Base-by-base conservation (phyloP, 2,113 vertebrate species). In the Calyptomena viridis region DNA sequence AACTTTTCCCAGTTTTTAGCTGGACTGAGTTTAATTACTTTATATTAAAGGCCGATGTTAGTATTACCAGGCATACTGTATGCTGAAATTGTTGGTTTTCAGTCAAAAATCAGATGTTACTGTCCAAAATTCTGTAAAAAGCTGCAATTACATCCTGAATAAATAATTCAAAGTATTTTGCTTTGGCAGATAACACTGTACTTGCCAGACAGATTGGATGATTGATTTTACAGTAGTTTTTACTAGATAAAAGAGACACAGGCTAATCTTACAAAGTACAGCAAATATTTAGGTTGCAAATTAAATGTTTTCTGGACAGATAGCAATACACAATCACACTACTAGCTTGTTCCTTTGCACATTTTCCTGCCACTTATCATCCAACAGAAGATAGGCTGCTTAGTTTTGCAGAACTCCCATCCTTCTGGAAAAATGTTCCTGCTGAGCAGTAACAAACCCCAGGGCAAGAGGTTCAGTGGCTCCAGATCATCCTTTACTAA, bases 271-370 rank as follows among this genome's bases (percentile, higher is more conserved):
- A 11, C 42, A 53, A 73, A 87, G 21, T 20, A 76, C 5, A 30
- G 52, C 44, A 94, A 87, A 83, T 55, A 69, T 68, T 77, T 76
- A 82, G 60, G 42, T 93, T 91, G 69, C 39, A 92, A 86, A 90
- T 72, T 9, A 83, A 71, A 87, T 23, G 3, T 42, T 78, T 89
- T 66, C 44, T 92, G 66, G 86, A 63, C 35, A 73, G 31, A 35
- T 40, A 72, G 60, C n/a, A 59, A 52, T 33, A 75, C 39, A 42
- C 63, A 53, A 64, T 72, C 33, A 83, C 39, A 39, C 15, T 74
- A 67, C 27, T 59, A 87, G 66, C 53, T 55, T 44, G 31, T 46
- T 83, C 24, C 62, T 86, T 67, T 14, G 8, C 50, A 83, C 12
- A n/a, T 50, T 64, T 67, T 88, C 56, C 64, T 77, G 39, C 25